These are phyloP conservation scores for Pocillopora meandrina DNA, from an alignment of 92 coral and sea anemone species.

Conservation along the genomic window DNA sequence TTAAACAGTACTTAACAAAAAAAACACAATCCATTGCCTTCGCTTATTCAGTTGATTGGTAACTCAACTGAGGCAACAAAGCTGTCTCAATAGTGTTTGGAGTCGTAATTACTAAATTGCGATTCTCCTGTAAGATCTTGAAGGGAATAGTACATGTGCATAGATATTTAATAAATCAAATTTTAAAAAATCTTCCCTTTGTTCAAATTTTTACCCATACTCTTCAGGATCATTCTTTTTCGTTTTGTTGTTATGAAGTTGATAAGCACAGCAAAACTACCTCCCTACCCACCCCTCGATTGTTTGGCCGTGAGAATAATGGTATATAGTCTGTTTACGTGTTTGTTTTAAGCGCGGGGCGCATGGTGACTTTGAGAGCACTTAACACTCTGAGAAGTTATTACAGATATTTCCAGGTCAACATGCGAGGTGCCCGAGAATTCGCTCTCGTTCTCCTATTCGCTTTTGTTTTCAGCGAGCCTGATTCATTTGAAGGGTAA, in stretches of 20 bases:
- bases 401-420: background rate
- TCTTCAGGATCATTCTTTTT: background rate
- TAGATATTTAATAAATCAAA: background rate
- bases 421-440: slow-evolving; percentile 16
- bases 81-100: slow-evolving; percentile 2
- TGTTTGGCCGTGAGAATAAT: background rate
- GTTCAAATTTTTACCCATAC: background rate
- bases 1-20: slow-evolving; percentile 1
- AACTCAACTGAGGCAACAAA: slow-evolving; percentile 1
- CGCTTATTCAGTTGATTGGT: slow-evolving; percentile 11
- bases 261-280: background rate
- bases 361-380: background rate
- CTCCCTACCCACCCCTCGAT: background rate
- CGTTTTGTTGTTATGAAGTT: background rate
- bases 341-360: slow-evolving; percentile 1
- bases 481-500: slow-evolving; percentile 34
- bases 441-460: slow-evolving; percentile 7
- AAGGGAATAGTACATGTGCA: background rate
- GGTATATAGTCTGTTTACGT: background rate
- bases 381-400: background rate
- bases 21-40: background rate
- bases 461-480: slow-evolving; percentile 18
- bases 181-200: background rate
- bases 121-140: too few relatives aligned
- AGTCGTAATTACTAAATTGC: background rate